Conservation (phyloP, 2,797 vertebrate species). For the Pseudomugil tenellus region DNA sequence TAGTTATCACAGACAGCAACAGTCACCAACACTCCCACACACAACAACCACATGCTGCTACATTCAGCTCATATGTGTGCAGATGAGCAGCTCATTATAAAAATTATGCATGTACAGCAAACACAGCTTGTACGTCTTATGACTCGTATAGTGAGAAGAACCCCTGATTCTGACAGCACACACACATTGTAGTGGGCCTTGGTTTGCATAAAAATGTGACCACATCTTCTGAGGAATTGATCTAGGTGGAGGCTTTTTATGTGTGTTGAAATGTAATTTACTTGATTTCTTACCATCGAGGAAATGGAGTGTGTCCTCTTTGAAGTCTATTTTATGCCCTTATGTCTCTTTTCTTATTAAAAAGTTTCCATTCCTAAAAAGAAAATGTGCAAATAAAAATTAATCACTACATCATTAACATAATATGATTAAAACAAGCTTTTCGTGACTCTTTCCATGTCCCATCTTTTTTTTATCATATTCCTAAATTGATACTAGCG, state of each 20-base stretch:
- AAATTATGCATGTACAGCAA: slow-evolving; percentile 63
- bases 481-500: too few species aligned
- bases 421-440: too few species aligned
- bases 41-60: slow-evolving; percentile 37
- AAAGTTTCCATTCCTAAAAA: too few species aligned
- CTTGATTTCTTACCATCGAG: slow-evolving; percentile 4
- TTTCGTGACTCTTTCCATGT: too few species aligned
- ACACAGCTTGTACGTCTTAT: slow-evolving; percentile 53
- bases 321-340: neutral
- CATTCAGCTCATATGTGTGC: slow-evolving; percentile 39
- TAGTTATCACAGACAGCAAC: slow-evolving; percentile 74
- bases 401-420: too few species aligned
- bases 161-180: slow-evolving; percentile 42
- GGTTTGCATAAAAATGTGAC: slow-evolving; percentile 37
- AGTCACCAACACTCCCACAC: slow-evolving; percentile 39
- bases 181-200: slow-evolving; percentile 14
- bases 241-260: slow-evolving; percentile 2
- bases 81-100: slow-evolving; percentile 66
- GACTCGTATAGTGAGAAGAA: slow-evolving; percentile 22
- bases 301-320: neutral
- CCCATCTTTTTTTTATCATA: too few species aligned
- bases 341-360: neutral
- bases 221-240: slow-evolving; percentile 9
- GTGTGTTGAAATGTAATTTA: slow-evolving; percentile 6
- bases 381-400: too few species aligned